Percentiles rank a stretch among this genome's conserved stretches.
These are phyloP conservation scores for Conchocele bisecta DNA, from an alignment of 2,888 invertebrate genomes.

Conservation along the genomic window DNA sequence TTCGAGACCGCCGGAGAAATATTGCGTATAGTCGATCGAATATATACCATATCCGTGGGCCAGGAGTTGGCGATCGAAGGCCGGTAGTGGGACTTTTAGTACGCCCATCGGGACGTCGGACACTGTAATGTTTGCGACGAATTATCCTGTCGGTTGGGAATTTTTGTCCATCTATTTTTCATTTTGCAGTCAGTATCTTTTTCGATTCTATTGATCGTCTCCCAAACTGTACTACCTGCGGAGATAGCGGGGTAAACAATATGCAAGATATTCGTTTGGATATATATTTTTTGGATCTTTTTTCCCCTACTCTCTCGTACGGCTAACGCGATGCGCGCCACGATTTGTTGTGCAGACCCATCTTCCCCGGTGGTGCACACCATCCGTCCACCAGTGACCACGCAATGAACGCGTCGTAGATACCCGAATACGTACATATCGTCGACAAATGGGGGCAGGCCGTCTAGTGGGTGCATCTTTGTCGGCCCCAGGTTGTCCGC, in stretches of 20 bases:
- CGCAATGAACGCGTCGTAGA: not conserved
- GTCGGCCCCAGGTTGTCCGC: conserved; percentile 6
- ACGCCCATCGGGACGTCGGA: conserved; percentile 17
- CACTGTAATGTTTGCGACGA: conserved; percentile 8
- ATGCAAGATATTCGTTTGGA: conserved; percentile 16
- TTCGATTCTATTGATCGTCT: not conserved
- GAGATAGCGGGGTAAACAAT: not conserved
- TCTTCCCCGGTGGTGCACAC: not conserved
- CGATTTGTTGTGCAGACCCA: not conserved
- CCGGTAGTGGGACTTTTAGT: conserved; percentile 10
- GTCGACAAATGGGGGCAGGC: not conserved
- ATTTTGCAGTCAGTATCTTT: not conserved
- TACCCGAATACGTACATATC: conserved; percentile 1
- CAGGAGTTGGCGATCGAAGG: conserved; percentile 11
- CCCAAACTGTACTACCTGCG: conserved; percentile 5
- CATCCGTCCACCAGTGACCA: not conserved
- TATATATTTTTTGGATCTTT: conserved; percentile 3
- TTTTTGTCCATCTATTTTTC: not conserved
- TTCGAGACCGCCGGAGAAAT: conserved; percentile 14
- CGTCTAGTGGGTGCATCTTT: conserved; percentile 4
- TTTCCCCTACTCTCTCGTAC: conserved; percentile 2
- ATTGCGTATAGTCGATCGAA: conserved; percentile 11
- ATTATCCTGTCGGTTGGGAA: not conserved
- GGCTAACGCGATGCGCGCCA: not conserved
- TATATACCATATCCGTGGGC: conserved; percentile 6